Percentiles rank a stretch among this genome's conserved stretches.
Evolutionary conservation across 2,888 invertebrate species (phyloP).

Genomic region (Hydrotaea cyrtoneurina): DNA sequence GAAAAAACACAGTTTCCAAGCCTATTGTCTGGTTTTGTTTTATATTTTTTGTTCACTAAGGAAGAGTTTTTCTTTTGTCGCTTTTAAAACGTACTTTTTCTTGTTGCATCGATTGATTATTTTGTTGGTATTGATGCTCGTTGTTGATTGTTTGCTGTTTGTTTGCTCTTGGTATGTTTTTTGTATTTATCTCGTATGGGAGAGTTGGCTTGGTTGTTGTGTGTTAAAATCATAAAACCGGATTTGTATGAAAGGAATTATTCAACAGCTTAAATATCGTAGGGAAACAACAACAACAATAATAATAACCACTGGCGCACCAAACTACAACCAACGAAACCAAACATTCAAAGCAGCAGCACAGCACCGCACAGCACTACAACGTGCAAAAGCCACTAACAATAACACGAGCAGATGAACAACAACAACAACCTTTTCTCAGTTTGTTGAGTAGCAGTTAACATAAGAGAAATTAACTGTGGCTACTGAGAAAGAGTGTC

Average conservation of each 20-base stretch:
- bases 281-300: slow-evolving; percentile 40
- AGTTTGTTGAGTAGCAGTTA: neutral
- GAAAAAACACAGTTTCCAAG: no score
- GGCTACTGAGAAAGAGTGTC: neutral
- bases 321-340: slow-evolving; percentile 32
- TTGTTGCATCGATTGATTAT: no score
- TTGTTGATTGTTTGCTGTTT: no score
- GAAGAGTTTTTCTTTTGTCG: no score
- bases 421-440: slow-evolving; percentile 39
- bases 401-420: neutral
- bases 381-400: slow-evolving; percentile 32
- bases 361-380: neutral
- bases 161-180: no score
- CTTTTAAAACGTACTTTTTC: no score
- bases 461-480: neutral
- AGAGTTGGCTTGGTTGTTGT: no score
- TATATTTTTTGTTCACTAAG: no score
- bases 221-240: slow-evolving; percentile 57
- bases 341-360: slow-evolving; percentile 8
- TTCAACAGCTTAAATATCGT: slow-evolving; percentile 66
- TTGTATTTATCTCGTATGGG: no score
- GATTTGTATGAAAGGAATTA: slow-evolving; percentile 65
- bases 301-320: slow-evolving; percentile 26
- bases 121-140: no score
- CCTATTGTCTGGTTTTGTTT: no score